Conservation (phyloP, 2,888 invertebrate genomes). For the Blera fallax region DNA sequence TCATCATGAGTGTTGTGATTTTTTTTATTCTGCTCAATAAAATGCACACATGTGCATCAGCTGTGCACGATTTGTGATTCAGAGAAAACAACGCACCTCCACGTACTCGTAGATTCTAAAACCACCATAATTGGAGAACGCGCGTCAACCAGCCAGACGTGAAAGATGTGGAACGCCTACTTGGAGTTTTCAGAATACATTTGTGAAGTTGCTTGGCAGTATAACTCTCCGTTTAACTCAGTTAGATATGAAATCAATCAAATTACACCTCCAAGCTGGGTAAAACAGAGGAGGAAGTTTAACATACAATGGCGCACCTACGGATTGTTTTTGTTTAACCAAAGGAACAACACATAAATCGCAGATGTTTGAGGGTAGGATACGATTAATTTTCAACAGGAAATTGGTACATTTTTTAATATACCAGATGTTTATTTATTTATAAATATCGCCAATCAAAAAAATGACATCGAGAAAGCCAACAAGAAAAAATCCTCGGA, state of each 20-base stretch:
- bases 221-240: not conserved
- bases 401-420: not conserved
- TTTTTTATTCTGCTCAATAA: not conserved
- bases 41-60: not conserved
- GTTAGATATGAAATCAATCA: conserved; percentile 7
- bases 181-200: not conserved
- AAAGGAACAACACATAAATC: conserved; percentile 1
- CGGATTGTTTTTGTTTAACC: not conserved
- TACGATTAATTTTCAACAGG: not conserved
- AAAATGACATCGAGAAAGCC: not conserved
- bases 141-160: not conserved
- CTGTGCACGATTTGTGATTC: not conserved
- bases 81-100: not conserved
- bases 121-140: not conserved
- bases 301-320: not conserved
- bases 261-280: not conserved
- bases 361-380: not conserved
- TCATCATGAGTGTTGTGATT: not conserved
- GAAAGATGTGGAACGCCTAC: not conserved
- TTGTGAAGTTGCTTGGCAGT: not conserved
- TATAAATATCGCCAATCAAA: not conserved
- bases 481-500: not conserved
- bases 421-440: not conserved
- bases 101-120: not conserved
- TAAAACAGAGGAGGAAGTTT: not conserved